Conservation (phyloP, 2,113 vertebrate genomes). For the Seriola rivoliana region DNA sequence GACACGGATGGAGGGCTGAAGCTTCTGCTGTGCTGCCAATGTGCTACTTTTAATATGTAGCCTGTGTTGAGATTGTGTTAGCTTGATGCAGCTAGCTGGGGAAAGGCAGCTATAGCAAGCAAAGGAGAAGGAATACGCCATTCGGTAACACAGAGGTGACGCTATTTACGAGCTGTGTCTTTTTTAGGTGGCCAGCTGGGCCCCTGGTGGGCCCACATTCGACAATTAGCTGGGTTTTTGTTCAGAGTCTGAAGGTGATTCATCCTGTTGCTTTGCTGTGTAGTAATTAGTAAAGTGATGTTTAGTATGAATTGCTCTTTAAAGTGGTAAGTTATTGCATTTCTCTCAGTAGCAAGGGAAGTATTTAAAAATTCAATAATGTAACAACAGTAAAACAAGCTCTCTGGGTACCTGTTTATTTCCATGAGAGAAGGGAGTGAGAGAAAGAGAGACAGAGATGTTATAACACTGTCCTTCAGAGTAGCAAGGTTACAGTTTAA, state of each 20-base stretch:
- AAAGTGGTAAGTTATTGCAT: not conserved
- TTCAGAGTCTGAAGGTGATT: too few species aligned
- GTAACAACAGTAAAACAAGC: conserved; percentile 12
- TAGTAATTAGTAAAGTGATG: not conserved
- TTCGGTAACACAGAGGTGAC: not conserved
- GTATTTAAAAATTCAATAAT: not conserved
- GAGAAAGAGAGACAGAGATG: conserved; percentile 34
- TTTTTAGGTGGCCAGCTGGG: not conserved
- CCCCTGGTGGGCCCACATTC: not conserved
- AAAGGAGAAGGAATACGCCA: not conserved
- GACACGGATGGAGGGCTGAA: not conserved
- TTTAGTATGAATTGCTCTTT: not conserved
- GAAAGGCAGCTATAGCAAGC: not conserved
- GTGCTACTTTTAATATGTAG: not conserved
- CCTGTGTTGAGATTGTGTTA: not conserved
- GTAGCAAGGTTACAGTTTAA: conserved; percentile 72
- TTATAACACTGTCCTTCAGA: conserved; percentile 62
- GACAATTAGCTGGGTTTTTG: not conserved
- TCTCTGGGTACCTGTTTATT: conserved; percentile 21
- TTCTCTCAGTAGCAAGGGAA: not conserved
- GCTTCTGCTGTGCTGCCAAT: not conserved
- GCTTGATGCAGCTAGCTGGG: not conserved
- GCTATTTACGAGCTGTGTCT: not conserved
- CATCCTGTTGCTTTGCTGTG: not conserved
- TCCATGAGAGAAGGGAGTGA: conserved; percentile 16